A percentile compares a stretch with the other conserved stretches of the same genome.
Evolutionary conservation across 2,113 vertebrate genomes (phyloP).

Genomic region (Cynoglossus semilaevis): DNA sequence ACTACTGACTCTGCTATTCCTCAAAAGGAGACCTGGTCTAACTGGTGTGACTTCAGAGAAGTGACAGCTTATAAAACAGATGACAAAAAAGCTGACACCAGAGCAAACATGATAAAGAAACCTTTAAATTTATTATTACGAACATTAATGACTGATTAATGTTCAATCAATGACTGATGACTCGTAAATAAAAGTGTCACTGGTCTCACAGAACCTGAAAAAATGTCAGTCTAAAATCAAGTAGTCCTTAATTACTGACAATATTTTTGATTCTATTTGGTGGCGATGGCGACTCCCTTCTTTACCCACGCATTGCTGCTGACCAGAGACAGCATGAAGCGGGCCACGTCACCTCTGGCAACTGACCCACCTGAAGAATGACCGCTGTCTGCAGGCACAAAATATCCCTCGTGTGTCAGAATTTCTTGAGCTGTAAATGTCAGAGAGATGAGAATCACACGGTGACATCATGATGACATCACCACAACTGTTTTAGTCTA

Average conservation of each 20-base stretch:
- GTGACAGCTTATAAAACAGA: constrained; percentile 4
- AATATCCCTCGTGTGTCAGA: constrained; percentile 73
- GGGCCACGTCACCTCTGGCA: constrained; percentile 68
- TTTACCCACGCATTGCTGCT: constrained; percentile 71
- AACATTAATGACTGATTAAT: too few species aligned
- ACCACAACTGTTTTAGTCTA: neutral
- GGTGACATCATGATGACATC: neutral
- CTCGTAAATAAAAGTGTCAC: too few species aligned
- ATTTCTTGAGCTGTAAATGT: constrained; percentile 72
- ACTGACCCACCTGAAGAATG: constrained; percentile 49
- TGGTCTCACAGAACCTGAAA: too few species aligned
- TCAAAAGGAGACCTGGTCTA: neutral
- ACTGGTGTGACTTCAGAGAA: too few species aligned
- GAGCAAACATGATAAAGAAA: too few species aligned
- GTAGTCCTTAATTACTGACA: neutral
- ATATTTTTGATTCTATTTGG: constrained; percentile 53
- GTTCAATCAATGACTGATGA: too few species aligned
- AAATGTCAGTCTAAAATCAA: too few species aligned
- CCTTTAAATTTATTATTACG: too few species aligned
- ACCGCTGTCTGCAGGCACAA: constrained; percentile 62
- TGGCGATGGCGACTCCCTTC: constrained; percentile 70
- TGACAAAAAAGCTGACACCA: too few species aligned
- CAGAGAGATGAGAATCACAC: neutral
- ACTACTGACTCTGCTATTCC: neutral
- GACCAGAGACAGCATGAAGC: constrained; percentile 75